phyloP scores from a whole-genome alignment of 2,888 invertebrate genomes.

The Pollenia labialis region DNA sequence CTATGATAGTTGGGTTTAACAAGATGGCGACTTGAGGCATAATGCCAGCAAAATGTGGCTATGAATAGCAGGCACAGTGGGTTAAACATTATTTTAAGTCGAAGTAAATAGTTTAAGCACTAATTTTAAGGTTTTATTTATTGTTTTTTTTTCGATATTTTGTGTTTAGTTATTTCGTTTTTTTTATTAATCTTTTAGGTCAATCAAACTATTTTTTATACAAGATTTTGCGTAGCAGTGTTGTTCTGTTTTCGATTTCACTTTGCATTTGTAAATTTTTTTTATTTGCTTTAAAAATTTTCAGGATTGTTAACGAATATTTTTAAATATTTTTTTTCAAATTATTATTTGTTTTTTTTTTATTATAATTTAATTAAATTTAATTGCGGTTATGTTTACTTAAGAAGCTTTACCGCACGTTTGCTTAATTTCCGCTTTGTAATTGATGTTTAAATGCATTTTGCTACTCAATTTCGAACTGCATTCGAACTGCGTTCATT shows the following conservation, averaged over 20 bases:
- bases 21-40: slow-evolving; percentile 46
- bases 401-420: slow-evolving; percentile 61
- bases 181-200: neutral
- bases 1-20: slow-evolving; percentile 7
- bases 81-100: slow-evolving; percentile 41
- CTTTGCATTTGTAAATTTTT: slow-evolving; percentile 9
- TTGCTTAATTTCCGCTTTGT: slow-evolving; percentile 71
- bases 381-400: slow-evolving; percentile 69
- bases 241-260: slow-evolving; percentile 4
- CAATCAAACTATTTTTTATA: neutral
- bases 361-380: neutral
- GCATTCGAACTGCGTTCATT: neutral
- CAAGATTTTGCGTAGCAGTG: neutral
- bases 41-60: slow-evolving; percentile 4
- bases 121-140: neutral
- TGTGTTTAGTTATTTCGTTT: neutral
- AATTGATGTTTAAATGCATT: slow-evolving; percentile 78
- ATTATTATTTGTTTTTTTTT: slow-evolving; percentile 53
- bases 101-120: neutral
- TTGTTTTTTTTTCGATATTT: slow-evolving; percentile 1
- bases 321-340: slow-evolving; percentile 9
- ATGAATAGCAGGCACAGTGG: neutral
- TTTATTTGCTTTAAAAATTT: neutral
- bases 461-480: slow-evolving; percentile 31
- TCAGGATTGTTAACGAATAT: neutral